Percentiles rank a stretch among this genome's conserved stretches.
These are phyloP conservation scores for Drosophila erecta DNA, from an alignment of 1,140 invertebrate genomes.

Conservation along the genomic window DNA sequence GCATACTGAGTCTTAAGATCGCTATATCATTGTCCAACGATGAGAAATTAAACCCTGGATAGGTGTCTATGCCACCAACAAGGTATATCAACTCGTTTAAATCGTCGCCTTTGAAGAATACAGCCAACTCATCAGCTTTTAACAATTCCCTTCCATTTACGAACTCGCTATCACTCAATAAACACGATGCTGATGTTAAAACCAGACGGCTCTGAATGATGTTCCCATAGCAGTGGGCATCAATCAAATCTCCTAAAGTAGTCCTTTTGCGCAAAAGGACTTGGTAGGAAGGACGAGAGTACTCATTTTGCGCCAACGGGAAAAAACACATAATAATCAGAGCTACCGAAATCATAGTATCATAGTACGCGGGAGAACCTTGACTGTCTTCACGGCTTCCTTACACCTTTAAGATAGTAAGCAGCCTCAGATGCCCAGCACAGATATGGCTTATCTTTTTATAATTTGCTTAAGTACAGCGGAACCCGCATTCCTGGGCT, in stretches of 20 bases:
- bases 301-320: conserved; percentile 19
- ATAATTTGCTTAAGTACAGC: conserved; percentile 34
- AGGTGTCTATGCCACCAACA: conserved; percentile 14
- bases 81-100: conserved; percentile 10
- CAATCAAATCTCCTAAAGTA: conserved; percentile 4
- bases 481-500: not conserved
- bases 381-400: conserved; percentile 32
- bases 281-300: conserved; percentile 30
- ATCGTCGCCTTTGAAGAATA: conserved; percentile 9
- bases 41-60: conserved; percentile 17
- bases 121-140: conserved; percentile 5
- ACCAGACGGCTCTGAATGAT: conserved; percentile 46
- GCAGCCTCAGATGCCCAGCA: conserved; percentile 13
- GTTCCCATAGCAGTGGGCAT: conserved; percentile 33
- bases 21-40: conserved; percentile 35
- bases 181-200: conserved; percentile 41
- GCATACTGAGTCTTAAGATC: conserved; percentile 14
- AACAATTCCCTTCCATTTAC: not conserved
- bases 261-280: conserved; percentile 23
- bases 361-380: conserved; percentile 11
- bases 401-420: conserved; percentile 25
- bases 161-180: conserved; percentile 1
- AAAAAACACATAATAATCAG: conserved; percentile 22
- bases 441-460: conserved; percentile 26
- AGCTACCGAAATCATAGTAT: conserved; percentile 24